These are phyloP conservation scores for Enteromius treurensis DNA, from an alignment of 2,797 vertebrate genomes.

Conservation along the genomic window DNA sequence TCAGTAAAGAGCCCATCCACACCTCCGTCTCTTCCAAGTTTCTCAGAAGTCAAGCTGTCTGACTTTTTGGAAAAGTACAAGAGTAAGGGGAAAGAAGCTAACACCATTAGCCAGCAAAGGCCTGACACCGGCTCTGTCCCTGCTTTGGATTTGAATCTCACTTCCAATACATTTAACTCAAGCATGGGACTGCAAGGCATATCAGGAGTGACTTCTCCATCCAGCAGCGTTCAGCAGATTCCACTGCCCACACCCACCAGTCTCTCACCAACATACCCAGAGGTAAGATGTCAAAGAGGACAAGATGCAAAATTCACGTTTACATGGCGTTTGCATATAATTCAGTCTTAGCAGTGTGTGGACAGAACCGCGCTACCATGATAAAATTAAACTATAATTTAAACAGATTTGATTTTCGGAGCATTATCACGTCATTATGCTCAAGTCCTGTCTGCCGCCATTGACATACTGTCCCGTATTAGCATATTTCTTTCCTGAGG, in stretches of 20 bases:
- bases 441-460: background rate
- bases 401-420: background rate
- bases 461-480: background rate
- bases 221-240: constrained; percentile 56
- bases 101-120: constrained; percentile 54
- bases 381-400: background rate
- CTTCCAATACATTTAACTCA: constrained; percentile 42
- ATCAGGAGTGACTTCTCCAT: constrained; percentile 63
- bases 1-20: constrained; percentile 63
- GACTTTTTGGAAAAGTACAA: constrained; percentile 81
- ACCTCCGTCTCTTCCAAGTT: constrained; percentile 65
- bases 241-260: constrained; percentile 63
- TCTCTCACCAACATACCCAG: constrained; percentile 60
- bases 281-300: constrained; percentile 63
- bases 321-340: background rate
- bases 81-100: constrained; percentile 70
- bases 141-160: constrained; percentile 56
- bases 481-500: background rate
- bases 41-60: constrained; percentile 76
- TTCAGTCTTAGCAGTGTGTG: background rate
- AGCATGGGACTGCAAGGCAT: constrained; percentile 69
- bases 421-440: background rate
- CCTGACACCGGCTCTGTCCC: constrained; percentile 52
- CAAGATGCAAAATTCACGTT: background rate
- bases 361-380: background rate